Conservation (phyloP, 2,888 invertebrate genomes). For the Unio pictorum region DNA sequence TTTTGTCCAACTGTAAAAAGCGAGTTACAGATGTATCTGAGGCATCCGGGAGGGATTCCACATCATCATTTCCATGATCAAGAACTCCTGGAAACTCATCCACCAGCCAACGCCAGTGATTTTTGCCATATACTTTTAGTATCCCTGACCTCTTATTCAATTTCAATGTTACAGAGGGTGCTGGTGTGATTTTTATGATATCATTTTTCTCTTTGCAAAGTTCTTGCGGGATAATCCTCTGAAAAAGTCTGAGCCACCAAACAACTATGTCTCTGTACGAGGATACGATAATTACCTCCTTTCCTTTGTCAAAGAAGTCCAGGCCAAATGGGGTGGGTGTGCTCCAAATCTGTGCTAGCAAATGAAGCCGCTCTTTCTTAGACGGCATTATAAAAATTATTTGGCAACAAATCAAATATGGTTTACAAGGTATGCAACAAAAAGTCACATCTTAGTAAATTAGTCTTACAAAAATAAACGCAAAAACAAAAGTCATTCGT, state of each 20-base stretch:
- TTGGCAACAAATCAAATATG: background rate
- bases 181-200: conserved; percentile 56
- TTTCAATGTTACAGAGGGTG: conserved; percentile 54
- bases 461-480: no score
- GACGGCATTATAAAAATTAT: conserved; percentile 34
- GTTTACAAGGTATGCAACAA: background rate
- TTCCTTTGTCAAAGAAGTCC: conserved; percentile 63
- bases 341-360: conserved; percentile 58
- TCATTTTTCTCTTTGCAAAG: conserved; percentile 58
- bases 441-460: background rate
- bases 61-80: conserved; percentile 60
- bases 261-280: conserved; percentile 49
- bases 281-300: conserved; percentile 57
- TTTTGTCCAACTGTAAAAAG: conserved; percentile 62
- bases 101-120: conserved; percentile 64
- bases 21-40: conserved; percentile 61
- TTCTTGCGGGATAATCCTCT: conserved; percentile 55
- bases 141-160: conserved; percentile 58
- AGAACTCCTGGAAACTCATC: conserved; percentile 61
- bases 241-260: conserved; percentile 61
- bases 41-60: conserved; percentile 48
- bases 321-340: conserved; percentile 61
- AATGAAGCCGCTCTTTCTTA: conserved; percentile 56
- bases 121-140: conserved; percentile 58
- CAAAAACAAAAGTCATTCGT: no score